phyloP scores from a whole-genome alignment of 2,797 vertebrate genomes.

The Hypotaenidia philippensis region DNA sequence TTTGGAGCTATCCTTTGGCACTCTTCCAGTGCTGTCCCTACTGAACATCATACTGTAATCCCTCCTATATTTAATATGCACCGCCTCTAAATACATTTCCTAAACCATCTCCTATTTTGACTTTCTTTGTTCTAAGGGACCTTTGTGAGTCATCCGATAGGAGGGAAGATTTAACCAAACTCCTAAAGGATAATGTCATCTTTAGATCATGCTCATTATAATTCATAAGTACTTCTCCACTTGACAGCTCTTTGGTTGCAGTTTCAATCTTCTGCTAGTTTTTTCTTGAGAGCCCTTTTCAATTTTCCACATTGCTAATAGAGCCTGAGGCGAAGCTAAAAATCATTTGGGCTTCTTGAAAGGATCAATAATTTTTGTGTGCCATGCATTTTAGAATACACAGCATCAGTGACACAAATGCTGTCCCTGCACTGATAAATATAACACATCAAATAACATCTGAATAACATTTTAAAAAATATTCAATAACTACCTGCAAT shows the following conservation, averaged over 20 bases:
- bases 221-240: slow-evolving; percentile 48
- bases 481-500: not conserved
- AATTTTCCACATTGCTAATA: slow-evolving; percentile 54
- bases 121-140: not conserved
- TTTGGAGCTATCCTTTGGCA: not conserved
- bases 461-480: not conserved
- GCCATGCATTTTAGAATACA: slow-evolving; percentile 13
- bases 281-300: slow-evolving; percentile 51
- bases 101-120: not conserved
- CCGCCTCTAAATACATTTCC: not conserved
- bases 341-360: slow-evolving; percentile 46
- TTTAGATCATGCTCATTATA: slow-evolving; percentile 36
- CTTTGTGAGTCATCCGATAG: not conserved
- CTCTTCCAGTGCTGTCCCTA: not conserved
- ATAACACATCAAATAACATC: not conserved
- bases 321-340: slow-evolving; percentile 33
- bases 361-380: slow-evolving; percentile 58
- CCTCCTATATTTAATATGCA: not conserved
- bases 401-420: not conserved
- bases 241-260: slow-evolving; percentile 28
- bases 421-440: not conserved
- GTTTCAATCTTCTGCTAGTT: not conserved
- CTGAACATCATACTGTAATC: not conserved
- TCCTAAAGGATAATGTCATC: slow-evolving; percentile 43
- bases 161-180: slow-evolving; percentile 40